These are phyloP conservation scores for Melanocharis versteri DNA, from an alignment of 2,113 vertebrate species.

Conservation along the genomic window DNA sequence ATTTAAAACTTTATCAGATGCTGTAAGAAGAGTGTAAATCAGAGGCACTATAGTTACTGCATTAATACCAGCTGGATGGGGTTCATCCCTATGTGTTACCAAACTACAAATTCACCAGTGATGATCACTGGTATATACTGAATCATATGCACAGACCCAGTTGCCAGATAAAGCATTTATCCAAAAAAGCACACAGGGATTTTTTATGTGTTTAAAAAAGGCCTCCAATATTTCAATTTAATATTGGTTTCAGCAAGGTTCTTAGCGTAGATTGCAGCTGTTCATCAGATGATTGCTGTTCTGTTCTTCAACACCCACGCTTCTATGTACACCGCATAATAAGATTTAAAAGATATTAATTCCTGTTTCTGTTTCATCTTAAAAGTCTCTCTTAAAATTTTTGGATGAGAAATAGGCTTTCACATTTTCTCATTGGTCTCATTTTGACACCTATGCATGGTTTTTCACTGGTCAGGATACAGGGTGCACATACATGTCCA, in stretches of 20 bases:
- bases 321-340: not conserved
- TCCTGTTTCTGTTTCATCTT: not conserved
- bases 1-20: not conserved
- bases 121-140: not conserved
- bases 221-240: not conserved
- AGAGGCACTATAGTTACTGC: not conserved
- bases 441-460: not conserved
- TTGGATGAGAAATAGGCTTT: not conserved
- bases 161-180: not conserved
- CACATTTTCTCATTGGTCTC: not conserved
- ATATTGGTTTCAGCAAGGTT: not conserved
- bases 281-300: not conserved
- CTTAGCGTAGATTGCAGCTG: not conserved
- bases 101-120: not conserved
- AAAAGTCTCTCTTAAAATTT: not conserved
- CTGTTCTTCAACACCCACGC: not conserved
- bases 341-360: not conserved
- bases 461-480: not conserved
- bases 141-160: not conserved
- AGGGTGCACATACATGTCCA: not conserved
- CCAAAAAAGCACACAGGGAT: not conserved
- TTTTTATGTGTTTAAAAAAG: not conserved
- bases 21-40: not conserved
- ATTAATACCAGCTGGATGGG: not conserved
- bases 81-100: not conserved